A percentile compares a stretch with the other conserved stretches of the same genome.
Conservation (phyloP, 2,797 vertebrate genomes). For the Eutrigla gurnardus region DNA sequence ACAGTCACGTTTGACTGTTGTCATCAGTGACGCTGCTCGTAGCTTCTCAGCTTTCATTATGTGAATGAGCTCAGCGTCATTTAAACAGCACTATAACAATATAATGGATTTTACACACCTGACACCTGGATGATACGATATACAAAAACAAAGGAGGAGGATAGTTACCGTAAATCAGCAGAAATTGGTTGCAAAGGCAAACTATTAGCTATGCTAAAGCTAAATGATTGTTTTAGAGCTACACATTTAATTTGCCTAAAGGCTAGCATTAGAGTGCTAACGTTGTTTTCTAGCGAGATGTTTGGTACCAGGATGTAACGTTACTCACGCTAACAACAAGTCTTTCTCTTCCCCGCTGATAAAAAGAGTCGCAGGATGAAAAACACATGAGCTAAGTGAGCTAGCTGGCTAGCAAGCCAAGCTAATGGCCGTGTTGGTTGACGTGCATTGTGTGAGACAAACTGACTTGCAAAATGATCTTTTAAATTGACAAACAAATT, state of each 20-base stretch:
- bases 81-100: constrained; percentile 13
- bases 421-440: too few species aligned
- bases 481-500: too few species aligned
- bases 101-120: constrained; percentile 8
- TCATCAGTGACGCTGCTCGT: constrained; percentile 39
- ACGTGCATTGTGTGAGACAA: too few species aligned
- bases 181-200: background rate
- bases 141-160: background rate
- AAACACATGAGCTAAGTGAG: too few species aligned
- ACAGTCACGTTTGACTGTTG: constrained; percentile 54
- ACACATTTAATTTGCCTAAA: too few species aligned
- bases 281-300: background rate
- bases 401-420: too few species aligned
- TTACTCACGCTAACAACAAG: background rate
- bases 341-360: too few species aligned
- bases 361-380: too few species aligned
- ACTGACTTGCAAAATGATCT: too few species aligned
- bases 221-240: background rate
- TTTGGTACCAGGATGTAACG: background rate
- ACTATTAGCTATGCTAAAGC: background rate
- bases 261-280: background rate
- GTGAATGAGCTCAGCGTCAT: constrained; percentile 36
- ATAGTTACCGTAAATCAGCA: background rate
- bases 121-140: background rate
- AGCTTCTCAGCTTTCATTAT: constrained; percentile 23